Percentiles rank a stretch among this genome's conserved stretches.
These are phyloP conservation scores for Nibea coibor DNA, from an alignment of 2,113 vertebrate species.

Conservation along the genomic window DNA sequence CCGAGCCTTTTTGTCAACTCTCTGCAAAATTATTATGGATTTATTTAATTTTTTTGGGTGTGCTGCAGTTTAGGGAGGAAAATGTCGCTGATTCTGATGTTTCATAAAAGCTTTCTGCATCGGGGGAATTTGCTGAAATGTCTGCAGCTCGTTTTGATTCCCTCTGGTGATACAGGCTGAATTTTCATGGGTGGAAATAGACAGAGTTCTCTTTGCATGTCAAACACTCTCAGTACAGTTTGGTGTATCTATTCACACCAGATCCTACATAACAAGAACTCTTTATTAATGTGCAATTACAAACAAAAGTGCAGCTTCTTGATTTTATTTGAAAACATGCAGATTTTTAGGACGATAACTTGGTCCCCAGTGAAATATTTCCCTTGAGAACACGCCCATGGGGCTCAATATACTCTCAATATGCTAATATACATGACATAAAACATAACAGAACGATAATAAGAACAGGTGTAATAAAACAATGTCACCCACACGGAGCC, in stretches of 20 bases:
- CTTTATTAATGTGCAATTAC: neutral
- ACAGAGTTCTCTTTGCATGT: too few species aligned
- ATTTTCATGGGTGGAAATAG: neutral
- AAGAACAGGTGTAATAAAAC: neutral
- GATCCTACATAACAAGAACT: neutral
- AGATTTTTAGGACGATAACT: neutral
- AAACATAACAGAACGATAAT: neutral
- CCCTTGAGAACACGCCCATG: neutral
- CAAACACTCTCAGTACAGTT: too few species aligned
- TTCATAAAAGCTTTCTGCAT: slow-evolving; percentile 7
- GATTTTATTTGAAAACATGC: neutral
- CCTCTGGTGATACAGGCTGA: neutral
- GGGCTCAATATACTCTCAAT: neutral
- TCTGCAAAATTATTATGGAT: slow-evolving; percentile 36
- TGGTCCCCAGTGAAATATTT: neutral
- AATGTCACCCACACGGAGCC: too few species aligned
- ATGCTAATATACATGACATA: neutral
- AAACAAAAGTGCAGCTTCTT: neutral
- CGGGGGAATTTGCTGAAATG: slow-evolving; percentile 12
- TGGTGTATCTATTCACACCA: neutral
- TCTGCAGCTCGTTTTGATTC: slow-evolving; percentile 6
- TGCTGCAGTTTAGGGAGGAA: slow-evolving; percentile 10
- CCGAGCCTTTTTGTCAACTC: slow-evolving; percentile 43
- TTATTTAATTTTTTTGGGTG: neutral
- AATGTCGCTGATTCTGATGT: slow-evolving; percentile 19